phyloP scores from a whole-genome alignment of 2,888 invertebrate genomes.

The Epinotia nisella region DNA sequence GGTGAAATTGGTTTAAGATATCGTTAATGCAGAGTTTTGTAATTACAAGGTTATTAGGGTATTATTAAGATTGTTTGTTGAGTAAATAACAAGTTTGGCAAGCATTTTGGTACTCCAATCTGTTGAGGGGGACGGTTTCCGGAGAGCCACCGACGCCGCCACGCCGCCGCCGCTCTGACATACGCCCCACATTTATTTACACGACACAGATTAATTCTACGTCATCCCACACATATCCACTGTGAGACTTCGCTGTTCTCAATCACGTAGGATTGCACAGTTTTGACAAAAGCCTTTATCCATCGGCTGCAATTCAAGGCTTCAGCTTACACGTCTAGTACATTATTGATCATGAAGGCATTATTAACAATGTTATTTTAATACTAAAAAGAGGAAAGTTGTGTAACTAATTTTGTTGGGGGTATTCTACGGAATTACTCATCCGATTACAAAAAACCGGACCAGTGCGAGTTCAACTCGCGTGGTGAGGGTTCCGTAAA shows the following conservation, averaged over 20 bases:
- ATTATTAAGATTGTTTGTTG: constrained; percentile 51
- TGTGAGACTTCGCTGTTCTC: constrained; percentile 59
- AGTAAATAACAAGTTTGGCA: constrained; percentile 65
- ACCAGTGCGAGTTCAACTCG: too few relatives aligned
- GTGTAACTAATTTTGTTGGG: too few relatives aligned
- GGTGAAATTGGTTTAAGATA: background rate
- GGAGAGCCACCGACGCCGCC: constrained; percentile 55
- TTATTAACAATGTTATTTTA: background rate
- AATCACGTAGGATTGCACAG: constrained; percentile 62
- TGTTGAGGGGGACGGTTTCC: constrained; percentile 60
- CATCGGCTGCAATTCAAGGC: background rate
- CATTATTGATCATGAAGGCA: background rate
- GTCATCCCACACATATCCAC: constrained; percentile 74
- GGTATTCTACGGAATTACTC: too few relatives aligned
- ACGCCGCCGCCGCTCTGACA: constrained; percentile 62
- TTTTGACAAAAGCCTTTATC: constrained; percentile 50
- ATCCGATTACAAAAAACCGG: too few relatives aligned
- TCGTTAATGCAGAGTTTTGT: too few relatives aligned
- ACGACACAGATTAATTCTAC: constrained; percentile 77
- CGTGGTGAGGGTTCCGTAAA: too few relatives aligned
- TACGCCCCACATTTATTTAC: constrained; percentile 77
- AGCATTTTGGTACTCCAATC: constrained; percentile 61
- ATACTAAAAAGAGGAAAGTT: too few relatives aligned
- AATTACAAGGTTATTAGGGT: background rate
- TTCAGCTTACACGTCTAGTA: background rate